Evolutionary conservation across 2,113 vertebrate genomes (phyloP).

Genomic region (Daubentonia madagascariensis): DNA sequence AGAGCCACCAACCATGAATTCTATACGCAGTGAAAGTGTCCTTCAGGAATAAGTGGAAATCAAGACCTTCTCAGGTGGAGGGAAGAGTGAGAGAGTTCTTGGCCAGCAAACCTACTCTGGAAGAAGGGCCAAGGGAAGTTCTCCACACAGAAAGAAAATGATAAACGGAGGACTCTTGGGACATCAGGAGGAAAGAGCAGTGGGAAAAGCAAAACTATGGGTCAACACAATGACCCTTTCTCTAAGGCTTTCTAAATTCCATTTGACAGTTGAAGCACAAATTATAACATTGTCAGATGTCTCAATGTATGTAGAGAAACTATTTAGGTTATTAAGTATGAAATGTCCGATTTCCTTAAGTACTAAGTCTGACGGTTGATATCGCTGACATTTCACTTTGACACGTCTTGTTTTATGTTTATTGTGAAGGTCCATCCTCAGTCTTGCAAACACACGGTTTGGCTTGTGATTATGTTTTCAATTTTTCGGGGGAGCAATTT

Average conservation of each 20-base stretch:
- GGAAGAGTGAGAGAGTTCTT: not conserved
- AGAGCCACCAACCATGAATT: not conserved
- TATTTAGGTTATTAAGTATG: too few species aligned
- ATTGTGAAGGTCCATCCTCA: too few species aligned
- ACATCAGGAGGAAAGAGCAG: not conserved
- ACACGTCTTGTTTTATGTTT: too few species aligned
- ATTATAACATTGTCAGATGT: not conserved
- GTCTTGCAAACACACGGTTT: too few species aligned
- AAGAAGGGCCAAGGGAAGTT: not conserved
- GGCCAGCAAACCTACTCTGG: not conserved
- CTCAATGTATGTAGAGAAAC: not conserved
- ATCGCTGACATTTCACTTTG: too few species aligned
- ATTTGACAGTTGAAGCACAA: not conserved
- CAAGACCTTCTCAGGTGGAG: not conserved
- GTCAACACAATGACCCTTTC: not conserved
- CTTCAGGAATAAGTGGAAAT: not conserved
- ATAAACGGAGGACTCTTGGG: not conserved
- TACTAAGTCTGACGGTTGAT: too few species aligned
- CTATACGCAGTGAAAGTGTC: not conserved
- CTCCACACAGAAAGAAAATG: not conserved
- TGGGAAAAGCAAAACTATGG: not conserved
- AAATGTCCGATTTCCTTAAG: too few species aligned
- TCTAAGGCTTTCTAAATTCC: not conserved
- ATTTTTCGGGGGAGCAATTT: too few species aligned
- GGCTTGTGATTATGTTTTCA: too few species aligned